Base-by-base conservation (phyloP, 2,113 vertebrate genomes). In the Pteronura brasiliensis region DNA sequence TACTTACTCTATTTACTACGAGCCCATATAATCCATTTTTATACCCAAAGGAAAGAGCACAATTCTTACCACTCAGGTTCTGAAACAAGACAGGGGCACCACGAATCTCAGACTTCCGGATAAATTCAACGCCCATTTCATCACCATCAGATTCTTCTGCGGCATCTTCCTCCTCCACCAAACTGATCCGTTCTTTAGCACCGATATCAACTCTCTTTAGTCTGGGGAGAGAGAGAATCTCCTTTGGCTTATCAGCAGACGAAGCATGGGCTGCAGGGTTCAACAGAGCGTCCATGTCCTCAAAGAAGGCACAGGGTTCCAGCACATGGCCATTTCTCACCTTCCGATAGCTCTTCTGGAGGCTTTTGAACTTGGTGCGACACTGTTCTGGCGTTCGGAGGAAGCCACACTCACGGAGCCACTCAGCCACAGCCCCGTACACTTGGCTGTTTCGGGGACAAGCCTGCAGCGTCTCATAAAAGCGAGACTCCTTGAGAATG, bases 311-410 rank as follows among this genome's bases (percentile, higher is more conserved):
- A 83, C 98, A 98, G 63, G 98, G 96, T 57, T 98, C 97, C 5
- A 97, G 88, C 61, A 89, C 8, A 7, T 98, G 97, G 47, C 98
- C 98, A 18, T 93, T 98, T 82, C 97, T 96, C 17, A 97, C 98
- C 91, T 98, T 98, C 4, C 98, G 97, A 23, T 98, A 98, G 93
- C 97, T 98, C 79, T 98, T 98, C 82, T 98, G 98, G 29, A 98
- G 97, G 90, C 98, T 98, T 88, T 98, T 98, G 93, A 98, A 98
- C 94, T 98, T 98, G 93, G 98, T 98, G 61, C 98, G 97, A 55
- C 97, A 98, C 42, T 98, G 98, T 7, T 98, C 98, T 7, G 98
- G 98, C 1, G 98, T 98, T 84, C 98, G 93, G 65, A 98, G 98
- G 88, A 98, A 98, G 94, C 98, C 98, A 59, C 98, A 98, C n/a